Base-by-base conservation (phyloP, 2,797 vertebrate genomes). In the Silurus aristotelis region DNA sequence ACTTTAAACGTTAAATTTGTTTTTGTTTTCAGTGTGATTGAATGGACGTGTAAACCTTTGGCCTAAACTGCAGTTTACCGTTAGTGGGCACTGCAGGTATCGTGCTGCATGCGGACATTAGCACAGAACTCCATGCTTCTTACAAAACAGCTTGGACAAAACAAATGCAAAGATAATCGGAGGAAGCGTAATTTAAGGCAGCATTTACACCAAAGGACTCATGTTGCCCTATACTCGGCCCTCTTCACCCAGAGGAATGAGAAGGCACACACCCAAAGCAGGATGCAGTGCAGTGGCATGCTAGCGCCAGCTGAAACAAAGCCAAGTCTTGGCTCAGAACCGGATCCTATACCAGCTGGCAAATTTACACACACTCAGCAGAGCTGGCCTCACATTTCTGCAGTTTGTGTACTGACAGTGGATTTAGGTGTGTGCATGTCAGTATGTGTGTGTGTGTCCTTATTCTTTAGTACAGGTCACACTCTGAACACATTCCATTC, bases 321-420 rank as follows among this genome's bases (percentile, higher is more conserved):
- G 77, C 83, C 83, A 85, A 58, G 78, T 10, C 71, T 46, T 72
- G 43, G 84, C 78, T 85, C 78, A 82, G 48, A 82, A 77, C 52
- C 66, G 38, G 89, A 91, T 91, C 90, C 93, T 92, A 93, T 90
- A 86, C 89, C 88, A 72, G 88, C 84, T 77, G 86, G 90, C 90
- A 90, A 90, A 92, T 92, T 91, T 91, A 91, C 89, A 89, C 84
- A 75, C 91, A 90, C 89, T 90, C 90, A 91, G 92, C 93, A 91
- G 88, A 89, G 89, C 87, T 87, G 85, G 84, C 71, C 89, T 86
- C 85, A 13, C 43, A 89, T 91, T 90, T 90, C 85, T 86, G 85
- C 64, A 83, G 80, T 83, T 60, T 73, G 68, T 72, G 80, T 27
- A 67, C 14, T 31, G n/a, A 67, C 61, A 67, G 8, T 67, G 17